Percentiles rank a stretch among this genome's conserved stretches.
phyloP scores from a whole-genome alignment of 2,113 vertebrate species.

The Muscicapa adusta region DNA sequence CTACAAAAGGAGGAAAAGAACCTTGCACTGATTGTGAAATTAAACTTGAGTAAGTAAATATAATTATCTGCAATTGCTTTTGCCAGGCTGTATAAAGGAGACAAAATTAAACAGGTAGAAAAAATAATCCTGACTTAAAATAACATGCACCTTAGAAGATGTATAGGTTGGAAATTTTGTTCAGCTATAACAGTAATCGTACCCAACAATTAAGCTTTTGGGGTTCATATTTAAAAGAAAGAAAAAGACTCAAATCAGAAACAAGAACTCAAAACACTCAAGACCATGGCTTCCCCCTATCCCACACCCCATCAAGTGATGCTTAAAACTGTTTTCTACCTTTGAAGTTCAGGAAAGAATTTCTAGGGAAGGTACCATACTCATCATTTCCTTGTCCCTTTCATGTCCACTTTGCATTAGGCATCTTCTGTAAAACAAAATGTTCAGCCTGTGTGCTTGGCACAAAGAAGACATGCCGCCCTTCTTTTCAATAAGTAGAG shows the following conservation, averaged over 20 bases:
- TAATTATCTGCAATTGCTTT: neutral
- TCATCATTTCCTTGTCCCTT: neutral
- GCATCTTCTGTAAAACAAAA: neutral
- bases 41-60: neutral
- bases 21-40: neutral
- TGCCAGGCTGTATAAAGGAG: neutral
- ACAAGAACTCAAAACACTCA: neutral
- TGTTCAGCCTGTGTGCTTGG: neutral
- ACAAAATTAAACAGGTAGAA: neutral
- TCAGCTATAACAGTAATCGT: neutral
- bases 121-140: neutral
- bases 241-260: neutral
- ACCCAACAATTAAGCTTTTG: neutral
- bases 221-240: neutral
- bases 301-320: rapidly evolving
- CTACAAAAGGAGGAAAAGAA: neutral
- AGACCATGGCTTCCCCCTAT: neutral
- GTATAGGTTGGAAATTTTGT: neutral
- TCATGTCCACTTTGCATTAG: neutral
- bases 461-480: neutral
- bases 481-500: neutral
- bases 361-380: neutral
- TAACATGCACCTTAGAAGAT: neutral
- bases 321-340: neutral
- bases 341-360: neutral